Evolutionary conservation across 35 echinoderm and acorn worm genomes (phyloP).

Genomic region (Eucidaris tribuloides): DNA sequence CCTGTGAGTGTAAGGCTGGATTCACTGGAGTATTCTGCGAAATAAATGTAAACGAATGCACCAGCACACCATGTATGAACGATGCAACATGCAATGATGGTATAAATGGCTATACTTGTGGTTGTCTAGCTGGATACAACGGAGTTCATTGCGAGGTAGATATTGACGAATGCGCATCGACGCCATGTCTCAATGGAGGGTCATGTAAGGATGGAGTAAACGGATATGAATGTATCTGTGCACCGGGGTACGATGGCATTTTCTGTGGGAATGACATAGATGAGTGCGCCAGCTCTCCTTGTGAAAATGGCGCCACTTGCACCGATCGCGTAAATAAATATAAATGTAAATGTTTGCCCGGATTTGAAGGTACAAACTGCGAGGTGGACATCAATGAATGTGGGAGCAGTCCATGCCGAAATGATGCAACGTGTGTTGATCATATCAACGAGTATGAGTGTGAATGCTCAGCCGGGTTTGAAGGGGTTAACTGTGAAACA

Average conservation of each 20-base stretch:
- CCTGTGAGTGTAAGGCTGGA: slow-evolving; percentile 11
- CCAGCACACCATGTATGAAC: slow-evolving; percentile 55
- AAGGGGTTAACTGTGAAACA: background rate
- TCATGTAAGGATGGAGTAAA: slow-evolving; percentile 17
- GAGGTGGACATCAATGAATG: slow-evolving; percentile 15
- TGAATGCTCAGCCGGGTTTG: background rate
- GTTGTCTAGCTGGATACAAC: slow-evolving; percentile 50
- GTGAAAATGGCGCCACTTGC: background rate
- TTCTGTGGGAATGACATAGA: background rate
- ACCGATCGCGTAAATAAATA: background rate
- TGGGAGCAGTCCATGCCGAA: background rate
- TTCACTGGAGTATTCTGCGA: slow-evolving; percentile 38
- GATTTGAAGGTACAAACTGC: slow-evolving; percentile 8
- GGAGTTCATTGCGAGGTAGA: slow-evolving; percentile 47
- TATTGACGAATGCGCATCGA: slow-evolving; percentile 51
- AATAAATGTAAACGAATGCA: slow-evolving; percentile 42
- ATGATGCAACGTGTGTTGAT: slow-evolving; percentile 2
- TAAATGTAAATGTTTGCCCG: background rate
- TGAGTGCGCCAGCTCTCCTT: slow-evolving; percentile 5
- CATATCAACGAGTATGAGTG: background rate
- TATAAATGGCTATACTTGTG: slow-evolving; percentile 18
- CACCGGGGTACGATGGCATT: background rate
- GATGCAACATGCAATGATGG: slow-evolving; percentile 31
- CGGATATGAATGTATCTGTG: background rate
- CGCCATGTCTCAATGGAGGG: background rate